phyloP scores from a whole-genome alignment of 2,113 vertebrate genomes.

The Notarius quadriscutis region DNA sequence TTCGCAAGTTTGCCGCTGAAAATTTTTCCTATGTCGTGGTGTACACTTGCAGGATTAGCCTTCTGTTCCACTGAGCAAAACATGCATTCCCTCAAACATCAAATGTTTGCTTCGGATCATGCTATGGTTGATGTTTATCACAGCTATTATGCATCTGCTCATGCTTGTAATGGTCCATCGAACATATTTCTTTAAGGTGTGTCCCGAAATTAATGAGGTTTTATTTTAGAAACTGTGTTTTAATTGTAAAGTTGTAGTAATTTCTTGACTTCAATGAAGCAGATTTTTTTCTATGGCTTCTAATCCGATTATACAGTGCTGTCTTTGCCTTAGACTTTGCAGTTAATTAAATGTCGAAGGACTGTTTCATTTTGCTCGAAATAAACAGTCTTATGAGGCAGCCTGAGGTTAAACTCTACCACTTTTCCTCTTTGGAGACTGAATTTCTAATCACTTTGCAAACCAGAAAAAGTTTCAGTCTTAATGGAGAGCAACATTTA shows the following conservation, averaged over 20 bases:
- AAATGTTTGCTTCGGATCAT: background rate
- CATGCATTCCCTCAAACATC: background rate
- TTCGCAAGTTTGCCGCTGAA: background rate
- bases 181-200: background rate
- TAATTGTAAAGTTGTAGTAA: background rate
- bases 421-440: background rate
- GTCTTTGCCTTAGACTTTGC: constrained; percentile 14
- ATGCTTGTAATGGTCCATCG: background rate
- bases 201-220: background rate
- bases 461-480: background rate
- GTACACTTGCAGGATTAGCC: background rate
- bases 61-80: background rate
- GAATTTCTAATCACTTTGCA: background rate
- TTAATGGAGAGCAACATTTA: constrained; percentile 16
- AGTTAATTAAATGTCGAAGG: constrained; percentile 28
- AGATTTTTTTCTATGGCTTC: background rate
- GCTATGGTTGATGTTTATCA: background rate
- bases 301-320: constrained; percentile 21
- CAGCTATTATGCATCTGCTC: background rate
- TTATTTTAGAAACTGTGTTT: constrained; percentile 4
- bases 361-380: constrained; percentile 23
- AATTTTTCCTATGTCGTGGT: background rate
- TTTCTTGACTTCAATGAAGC: constrained; percentile 7
- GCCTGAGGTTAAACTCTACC: background rate
- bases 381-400: constrained; percentile 27